These are phyloP conservation scores for Sandelia bainsii DNA, from an alignment of 2,797 vertebrate genomes.

Conservation along the genomic window DNA sequence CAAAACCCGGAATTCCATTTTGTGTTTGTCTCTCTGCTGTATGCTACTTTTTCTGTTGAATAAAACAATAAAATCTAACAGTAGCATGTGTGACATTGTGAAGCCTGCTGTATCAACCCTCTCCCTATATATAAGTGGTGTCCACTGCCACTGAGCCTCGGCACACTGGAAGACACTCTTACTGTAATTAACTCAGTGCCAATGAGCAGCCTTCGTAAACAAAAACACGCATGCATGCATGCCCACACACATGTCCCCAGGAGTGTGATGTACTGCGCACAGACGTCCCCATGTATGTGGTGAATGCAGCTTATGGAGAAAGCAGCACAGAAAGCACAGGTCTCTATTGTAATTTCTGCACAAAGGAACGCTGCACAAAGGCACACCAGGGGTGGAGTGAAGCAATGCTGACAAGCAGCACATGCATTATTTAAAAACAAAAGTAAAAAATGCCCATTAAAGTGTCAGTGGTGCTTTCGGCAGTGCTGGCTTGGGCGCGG, in stretches of 20 bases:
- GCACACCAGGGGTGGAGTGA: slow-evolving; percentile 68
- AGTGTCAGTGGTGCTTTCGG: slow-evolving; percentile 82
- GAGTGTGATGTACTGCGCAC: slow-evolving; percentile 70
- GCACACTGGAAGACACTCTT: slow-evolving; percentile 42
- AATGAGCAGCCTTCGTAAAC: slow-evolving; percentile 49
- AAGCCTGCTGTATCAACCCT: slow-evolving; percentile 9
- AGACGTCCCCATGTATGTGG: slow-evolving; percentile 64
- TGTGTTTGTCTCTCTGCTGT: background rate
- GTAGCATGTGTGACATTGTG: background rate
- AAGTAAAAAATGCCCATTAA: slow-evolving; percentile 83
- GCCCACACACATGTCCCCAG: slow-evolving; percentile 51
- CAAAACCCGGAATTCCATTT: background rate
- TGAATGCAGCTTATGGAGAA: slow-evolving; percentile 69
- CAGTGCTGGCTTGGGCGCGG: slow-evolving; percentile 70
- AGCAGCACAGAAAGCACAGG: slow-evolving; percentile 66
- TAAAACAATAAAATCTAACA: background rate
- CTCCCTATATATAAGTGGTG: slow-evolving; percentile 27
- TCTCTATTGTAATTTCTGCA: slow-evolving; percentile 75
- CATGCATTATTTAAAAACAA: slow-evolving; percentile 86
- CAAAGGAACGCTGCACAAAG: slow-evolving; percentile 70
- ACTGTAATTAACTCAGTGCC: slow-evolving; percentile 64
- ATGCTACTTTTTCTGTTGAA: background rate
- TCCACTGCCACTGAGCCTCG: slow-evolving; percentile 32
- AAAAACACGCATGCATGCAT: slow-evolving; percentile 18
- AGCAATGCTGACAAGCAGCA: slow-evolving; percentile 77